Evolutionary conservation across 2,797 vertebrate species (phyloP), one percentile per base, ranked within the genome.

Genomic region (Kryptopterus vitreolus): DNA sequence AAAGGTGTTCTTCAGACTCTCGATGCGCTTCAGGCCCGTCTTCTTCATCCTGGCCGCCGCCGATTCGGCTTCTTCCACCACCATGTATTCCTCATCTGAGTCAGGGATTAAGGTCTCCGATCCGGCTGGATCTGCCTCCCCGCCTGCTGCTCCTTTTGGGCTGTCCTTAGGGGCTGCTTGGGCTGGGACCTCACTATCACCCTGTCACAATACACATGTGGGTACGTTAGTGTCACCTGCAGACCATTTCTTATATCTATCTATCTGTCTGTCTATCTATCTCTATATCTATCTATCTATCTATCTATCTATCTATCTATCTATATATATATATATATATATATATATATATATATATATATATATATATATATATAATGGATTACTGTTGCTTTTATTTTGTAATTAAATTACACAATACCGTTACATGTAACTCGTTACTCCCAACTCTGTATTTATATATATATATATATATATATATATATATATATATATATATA

Each of bases 11-110:
- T 96, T 99, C 88, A 99, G 94, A 87, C 95, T 97, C 91, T 98
- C 96, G 13, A 99, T 97, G 84, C 92, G 95, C 18, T 93, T 96
- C 91, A 95, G 94, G 79, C 97, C 97, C 0, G 94, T 93, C 90
- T 96, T 98, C 89, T 95, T 98, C 81, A 95, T 81, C 48, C 91
- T 94, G 26, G 92, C 57, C 24, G 94, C 93, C 53, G 92, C 87
- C 10, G 95, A 90, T 46, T 92, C 91, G 0, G 89, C 91, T 88
- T 99, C 97, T 90, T 97, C 96, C 0, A 97, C 92, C 33, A 95
- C 95, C 92, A 97, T 96, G 85, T 99, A 97, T 91, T 99, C 98
- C 83, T 99, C 97, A 0, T 98, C 98, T 0, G 98, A 99, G 50
- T 97, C 94, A 0, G 95, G 94, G 62, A 82, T 35, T 0, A 91